phyloP scores from a whole-genome alignment of 2,888 invertebrate genomes.

The Amphipyra tragopoginis region DNA sequence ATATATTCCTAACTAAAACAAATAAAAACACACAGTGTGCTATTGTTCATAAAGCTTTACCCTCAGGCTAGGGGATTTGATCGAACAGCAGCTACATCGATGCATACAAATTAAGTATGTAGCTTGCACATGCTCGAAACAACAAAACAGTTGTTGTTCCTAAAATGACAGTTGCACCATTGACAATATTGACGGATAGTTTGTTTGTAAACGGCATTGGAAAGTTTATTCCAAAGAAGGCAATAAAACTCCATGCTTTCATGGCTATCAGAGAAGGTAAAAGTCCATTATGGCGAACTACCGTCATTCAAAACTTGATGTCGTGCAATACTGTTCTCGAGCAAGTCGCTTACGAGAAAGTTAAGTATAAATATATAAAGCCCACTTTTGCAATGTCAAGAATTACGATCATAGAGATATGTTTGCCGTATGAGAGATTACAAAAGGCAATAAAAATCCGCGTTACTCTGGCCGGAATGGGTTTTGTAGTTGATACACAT shows the following conservation, averaged over 20 bases:
- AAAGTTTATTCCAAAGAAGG: constrained; percentile 42
- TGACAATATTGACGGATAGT: constrained; percentile 8
- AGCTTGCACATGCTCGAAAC: constrained; percentile 2
- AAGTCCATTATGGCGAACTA: constrained; percentile 28
- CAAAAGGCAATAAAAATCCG: no score
- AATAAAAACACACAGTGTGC: no score
- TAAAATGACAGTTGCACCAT: constrained; percentile 11
- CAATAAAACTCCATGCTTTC: constrained; percentile 32
- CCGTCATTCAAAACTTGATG: constrained; percentile 19
- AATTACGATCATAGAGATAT: not conserved
- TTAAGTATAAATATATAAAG: not conserved
- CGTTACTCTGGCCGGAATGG: no score
- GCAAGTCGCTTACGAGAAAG: not conserved
- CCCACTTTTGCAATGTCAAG: not conserved
- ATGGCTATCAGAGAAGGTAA: constrained; percentile 42
- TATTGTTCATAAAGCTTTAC: no score
- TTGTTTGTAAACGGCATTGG: constrained; percentile 4
- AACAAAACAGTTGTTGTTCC: not conserved
- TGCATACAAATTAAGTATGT: no score
- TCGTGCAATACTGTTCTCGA: constrained; percentile 2
- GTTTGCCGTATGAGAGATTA: no score
- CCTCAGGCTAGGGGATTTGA: no score
- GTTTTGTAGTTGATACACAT: not conserved
- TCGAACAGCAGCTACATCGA: no score
- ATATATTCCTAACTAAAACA: no score